Conservation (phyloP, 2,797 vertebrate species). For the Fundulus diaphanus region DNA sequence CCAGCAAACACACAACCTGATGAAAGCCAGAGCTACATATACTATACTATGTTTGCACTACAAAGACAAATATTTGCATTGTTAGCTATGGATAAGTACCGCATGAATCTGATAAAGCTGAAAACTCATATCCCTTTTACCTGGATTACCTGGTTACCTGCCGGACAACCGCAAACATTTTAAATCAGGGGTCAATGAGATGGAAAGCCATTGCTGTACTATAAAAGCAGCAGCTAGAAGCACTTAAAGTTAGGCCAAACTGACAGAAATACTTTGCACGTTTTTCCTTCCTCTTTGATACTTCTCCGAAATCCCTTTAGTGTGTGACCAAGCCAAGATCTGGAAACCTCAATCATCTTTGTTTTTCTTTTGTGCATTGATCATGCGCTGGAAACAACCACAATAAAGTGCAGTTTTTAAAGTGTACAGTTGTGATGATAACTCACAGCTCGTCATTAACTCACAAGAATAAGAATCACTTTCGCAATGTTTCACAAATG, state of each 20-base stretch:
- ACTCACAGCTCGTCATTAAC: neutral
- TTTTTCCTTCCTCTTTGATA: neutral
- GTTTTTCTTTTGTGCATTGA: neutral
- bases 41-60: neutral
- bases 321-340: neutral
- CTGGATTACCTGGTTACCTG: conserved; percentile 5
- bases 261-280: neutral
- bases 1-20: neutral
- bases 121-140: conserved; percentile 7
- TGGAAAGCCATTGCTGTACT: neutral
- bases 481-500: too few species aligned
- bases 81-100: neutral
- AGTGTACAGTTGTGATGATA: neutral
- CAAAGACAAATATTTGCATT: neutral
- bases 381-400: neutral
- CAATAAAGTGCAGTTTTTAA: neutral
- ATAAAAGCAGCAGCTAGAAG: conserved; percentile 1
- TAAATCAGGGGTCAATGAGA: neutral
- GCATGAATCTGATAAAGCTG: neutral
- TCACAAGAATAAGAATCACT: neutral
- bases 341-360: neutral
- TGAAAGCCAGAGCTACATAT: neutral
- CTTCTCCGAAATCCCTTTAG: neutral
- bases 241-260: neutral
- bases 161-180: conserved; percentile 1